Evolutionary conservation across 2,797 vertebrate species (phyloP).

Genomic region (Australoheros facetus): DNA sequence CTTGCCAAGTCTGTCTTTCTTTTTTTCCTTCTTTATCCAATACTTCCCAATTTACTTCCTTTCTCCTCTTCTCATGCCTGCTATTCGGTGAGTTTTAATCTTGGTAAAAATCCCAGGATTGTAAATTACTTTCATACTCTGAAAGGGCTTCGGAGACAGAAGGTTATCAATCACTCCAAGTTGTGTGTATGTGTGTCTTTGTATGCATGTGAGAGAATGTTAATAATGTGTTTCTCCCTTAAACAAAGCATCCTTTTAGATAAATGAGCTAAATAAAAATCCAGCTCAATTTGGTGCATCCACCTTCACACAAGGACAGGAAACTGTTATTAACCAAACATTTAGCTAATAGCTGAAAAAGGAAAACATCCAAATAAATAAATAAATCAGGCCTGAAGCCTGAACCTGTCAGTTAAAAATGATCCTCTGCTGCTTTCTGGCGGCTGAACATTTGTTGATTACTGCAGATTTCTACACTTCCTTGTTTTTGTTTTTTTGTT

Average conservation of each 20-base stretch:
- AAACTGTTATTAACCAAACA: slow-evolving; percentile 6
- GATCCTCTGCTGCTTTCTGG: neutral
- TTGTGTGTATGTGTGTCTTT: neutral
- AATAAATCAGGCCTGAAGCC: neutral
- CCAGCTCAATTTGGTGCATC: neutral
- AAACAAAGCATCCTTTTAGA: slow-evolving; percentile 29
- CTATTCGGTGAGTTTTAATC: neutral
- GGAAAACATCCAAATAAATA: slow-evolving; percentile 17
- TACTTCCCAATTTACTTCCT: neutral
- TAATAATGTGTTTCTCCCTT: slow-evolving; percentile 14
- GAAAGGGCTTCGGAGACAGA: slow-evolving; percentile 7
- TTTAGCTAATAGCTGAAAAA: slow-evolving; percentile 39
- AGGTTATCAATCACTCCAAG: slow-evolving; percentile 15
- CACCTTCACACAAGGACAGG: slow-evolving; percentile 44
- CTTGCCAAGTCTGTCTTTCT: neutral
- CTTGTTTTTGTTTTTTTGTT: neutral
- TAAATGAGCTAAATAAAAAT: slow-evolving; percentile 24
- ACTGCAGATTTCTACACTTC: slow-evolving; percentile 35
- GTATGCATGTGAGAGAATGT: neutral
- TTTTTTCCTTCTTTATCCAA: neutral
- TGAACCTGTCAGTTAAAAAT: slow-evolving; percentile 30
- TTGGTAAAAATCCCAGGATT: slow-evolving; percentile 15
- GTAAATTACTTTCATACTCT: slow-evolving; percentile 22
- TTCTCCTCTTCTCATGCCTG: neutral
- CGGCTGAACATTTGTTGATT: slow-evolving; percentile 38